Evolutionary conservation across 2,797 vertebrate species (phyloP), one percentile per base, ranked within the genome.

Genomic region (Miichthys miiuy): DNA sequence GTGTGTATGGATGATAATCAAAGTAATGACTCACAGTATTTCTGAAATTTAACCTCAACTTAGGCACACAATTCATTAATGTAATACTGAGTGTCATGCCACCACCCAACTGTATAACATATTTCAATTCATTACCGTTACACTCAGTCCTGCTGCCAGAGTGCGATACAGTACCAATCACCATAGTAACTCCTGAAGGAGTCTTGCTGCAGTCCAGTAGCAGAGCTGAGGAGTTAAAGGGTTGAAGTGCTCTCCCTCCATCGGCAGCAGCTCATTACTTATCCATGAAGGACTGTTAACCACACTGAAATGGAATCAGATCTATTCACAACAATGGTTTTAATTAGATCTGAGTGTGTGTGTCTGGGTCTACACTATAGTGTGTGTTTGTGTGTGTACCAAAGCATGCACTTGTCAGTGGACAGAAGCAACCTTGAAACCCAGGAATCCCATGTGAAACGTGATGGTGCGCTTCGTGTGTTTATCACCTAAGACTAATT

Each of bases 201-300:
- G 87, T 82, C 70, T 74, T 68, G 69, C 73, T 82, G 81, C 82
- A 84, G 86, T 83, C 77, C 77, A 62, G 80, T 72, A 81, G 74
- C 68, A 51, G 69, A 87, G 77, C 81, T 70, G 83, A 52, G 64
- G 80, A 90, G 83, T 84, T 81, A 82, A 83, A 86, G 88, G 84
- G 83, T 67, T 87, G 89, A 88, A 86, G 82, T 68, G 71, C 75
- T 87, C 84, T 90, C 76, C 69, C 75, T 86, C 82, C 34, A 23
- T 86, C 77, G 17, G 80, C 82, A 89, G 85, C 80, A 90, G 82
- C 91, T 92, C 89, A 93, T 94, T 93, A 94, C 88, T 93, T 93
- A 94, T 92, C 92, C 91, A 93, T 91, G 90, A 93, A 92, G 88
- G 81, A 86, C 90, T 91, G 93, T 91, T 93, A 91, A 92, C 90